Base-by-base conservation (phyloP, 2,113 vertebrate species). In the Erythrocebus patas region DNA sequence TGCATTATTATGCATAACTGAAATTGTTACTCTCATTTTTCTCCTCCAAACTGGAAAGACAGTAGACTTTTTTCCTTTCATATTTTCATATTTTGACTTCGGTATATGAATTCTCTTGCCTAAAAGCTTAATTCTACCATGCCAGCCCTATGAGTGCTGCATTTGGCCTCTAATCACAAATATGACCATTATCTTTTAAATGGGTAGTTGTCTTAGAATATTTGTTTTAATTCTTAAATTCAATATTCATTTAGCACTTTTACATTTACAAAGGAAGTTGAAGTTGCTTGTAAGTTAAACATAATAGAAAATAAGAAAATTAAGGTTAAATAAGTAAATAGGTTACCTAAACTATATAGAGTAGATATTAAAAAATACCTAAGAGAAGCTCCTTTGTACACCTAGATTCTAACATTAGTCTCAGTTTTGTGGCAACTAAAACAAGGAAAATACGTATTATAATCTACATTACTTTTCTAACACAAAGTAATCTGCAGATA, bases 191-290 rank as follows among this genome's bases (percentile, higher is more conserved):
- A 68, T 66, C 52, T 93, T 82, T 89, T 50, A 78, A 83, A 84
- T 43, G 35, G 57, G 45, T 40, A 35, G 7, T 72, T 20, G 35
- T 68, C 8, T 83, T 38, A 59, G 38, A 72, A 45, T 70, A 64
- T 66, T 90, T 95, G 75, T 59, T 89, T 82, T 57, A 87, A 50
- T 64, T 96, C 17, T 81, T 43, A 61, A 83, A 73, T 92, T 88
- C 81, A 76, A 75, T 76, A 91, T 93, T 93, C 57, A 83, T 35
- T 93, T 92, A 43, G 30, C 6, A 88, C 61, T 89, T 89, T 89
- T 59, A 91, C 35, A 32, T 64, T 93, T 88, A 38, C 11, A 78
- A 78, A 93, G 64, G 32, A 9, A 50, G 6, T 61, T 84, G 38
- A 68, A 76, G n/a, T 76, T 55, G 30, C 25, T 96, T 96, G 2